phyloP scores from a whole-genome alignment of 2,888 invertebrate genomes.

The Thereva nobilitata region DNA sequence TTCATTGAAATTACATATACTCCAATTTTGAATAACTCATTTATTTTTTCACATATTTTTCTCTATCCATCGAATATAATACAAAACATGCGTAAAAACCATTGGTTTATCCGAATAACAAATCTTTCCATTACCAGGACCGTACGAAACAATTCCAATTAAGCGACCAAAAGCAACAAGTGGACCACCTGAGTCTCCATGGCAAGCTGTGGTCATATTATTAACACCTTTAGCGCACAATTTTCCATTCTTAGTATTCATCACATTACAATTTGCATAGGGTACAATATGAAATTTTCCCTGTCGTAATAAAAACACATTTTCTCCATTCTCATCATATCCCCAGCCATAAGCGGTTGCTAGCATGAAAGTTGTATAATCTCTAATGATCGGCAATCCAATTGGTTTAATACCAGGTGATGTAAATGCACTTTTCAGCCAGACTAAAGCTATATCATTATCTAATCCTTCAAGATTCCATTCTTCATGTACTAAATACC shows the following conservation, averaged over 20 bases:
- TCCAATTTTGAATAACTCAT: too few relatives aligned
- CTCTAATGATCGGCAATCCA: not conserved
- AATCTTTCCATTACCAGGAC: not conserved
- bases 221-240: not conserved
- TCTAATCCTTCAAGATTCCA: not conserved
- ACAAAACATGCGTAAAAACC: not conserved
- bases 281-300: not conserved
- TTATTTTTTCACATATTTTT: not conserved
- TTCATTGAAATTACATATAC: too few relatives aligned
- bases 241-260: not conserved
- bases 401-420: not conserved
- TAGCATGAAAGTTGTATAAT: not conserved
- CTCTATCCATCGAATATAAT: conserved; percentile 1
- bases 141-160: conserved; percentile 1
- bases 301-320: not conserved
- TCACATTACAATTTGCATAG: not conserved
- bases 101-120: not conserved
- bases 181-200: conserved; percentile 7
- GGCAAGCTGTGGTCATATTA: not conserved
- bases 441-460: not conserved
- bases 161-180: not conserved
- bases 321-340: not conserved
- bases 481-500: not conserved
- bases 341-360: not conserved
- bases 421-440: not conserved